Percentiles rank a stretch among this genome's conserved stretches.
These are phyloP conservation scores for Antheraea yamamai DNA, from an alignment of 2,888 invertebrate genomes.

Conservation along the genomic window DNA sequence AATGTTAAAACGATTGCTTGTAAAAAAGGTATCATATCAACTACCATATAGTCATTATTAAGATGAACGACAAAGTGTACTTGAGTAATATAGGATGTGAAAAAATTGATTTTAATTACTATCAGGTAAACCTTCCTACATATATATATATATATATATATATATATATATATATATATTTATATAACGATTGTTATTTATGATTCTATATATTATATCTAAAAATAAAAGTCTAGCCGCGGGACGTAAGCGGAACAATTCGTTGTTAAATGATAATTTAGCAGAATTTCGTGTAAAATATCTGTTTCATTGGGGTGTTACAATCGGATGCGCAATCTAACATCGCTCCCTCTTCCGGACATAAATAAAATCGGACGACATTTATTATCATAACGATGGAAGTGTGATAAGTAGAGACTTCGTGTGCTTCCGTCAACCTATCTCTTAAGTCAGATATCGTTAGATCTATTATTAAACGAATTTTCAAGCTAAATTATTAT, in stretches of 20 bases:
- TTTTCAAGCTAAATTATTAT: neutral
- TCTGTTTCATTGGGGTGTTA: slow-evolving; percentile 65
- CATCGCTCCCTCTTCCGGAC: slow-evolving; percentile 66
- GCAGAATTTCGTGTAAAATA: slow-evolving; percentile 63
- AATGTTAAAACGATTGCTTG: too few species aligned
- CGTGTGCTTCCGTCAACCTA: slow-evolving; percentile 48
- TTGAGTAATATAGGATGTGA: too few species aligned
- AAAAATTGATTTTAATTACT: too few species aligned
- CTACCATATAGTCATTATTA: too few species aligned
- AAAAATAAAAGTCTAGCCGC: slow-evolving; percentile 29
- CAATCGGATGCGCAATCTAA: slow-evolving; percentile 67
- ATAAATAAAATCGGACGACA: slow-evolving; percentile 72
- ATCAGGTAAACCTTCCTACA: too few species aligned
- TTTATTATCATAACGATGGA: slow-evolving; percentile 75
- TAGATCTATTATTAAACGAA: neutral
- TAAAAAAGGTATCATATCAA: too few species aligned
- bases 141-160: too few species aligned
- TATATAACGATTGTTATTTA: neutral
- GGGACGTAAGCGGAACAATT: slow-evolving; percentile 63
- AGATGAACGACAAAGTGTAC: too few species aligned
- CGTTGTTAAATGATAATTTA: slow-evolving; percentile 66
- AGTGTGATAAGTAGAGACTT: slow-evolving; percentile 65
- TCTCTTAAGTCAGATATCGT: slow-evolving; percentile 26
- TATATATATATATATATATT: too few species aligned
- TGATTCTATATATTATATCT: neutral